phyloP scores from a whole-genome alignment of 2,888 invertebrate species.

The Chymomyza amoena region DNA sequence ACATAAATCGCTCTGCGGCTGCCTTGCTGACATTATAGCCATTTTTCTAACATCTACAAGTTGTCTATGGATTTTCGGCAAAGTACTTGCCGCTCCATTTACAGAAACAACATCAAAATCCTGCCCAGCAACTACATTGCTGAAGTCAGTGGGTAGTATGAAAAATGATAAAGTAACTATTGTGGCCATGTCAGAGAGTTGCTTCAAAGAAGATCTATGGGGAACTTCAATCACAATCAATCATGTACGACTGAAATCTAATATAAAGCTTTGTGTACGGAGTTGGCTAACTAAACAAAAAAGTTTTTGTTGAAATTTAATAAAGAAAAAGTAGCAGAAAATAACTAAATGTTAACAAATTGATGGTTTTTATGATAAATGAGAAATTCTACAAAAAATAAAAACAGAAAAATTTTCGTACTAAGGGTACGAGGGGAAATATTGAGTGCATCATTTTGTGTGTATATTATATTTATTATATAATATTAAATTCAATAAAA shows the following conservation, averaged over 20 bases:
- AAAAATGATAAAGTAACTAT: not conserved
- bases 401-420: too few relatives aligned
- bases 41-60: constrained; percentile 44
- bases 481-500: too few relatives aligned
- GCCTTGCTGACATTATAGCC: constrained; percentile 19
- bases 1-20: constrained; percentile 38
- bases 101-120: constrained; percentile 13
- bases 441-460: too few relatives aligned
- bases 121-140: not conserved
- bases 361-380: too few relatives aligned
- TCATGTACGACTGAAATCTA: not conserved
- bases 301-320: not conserved
- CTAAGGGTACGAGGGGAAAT: too few relatives aligned
- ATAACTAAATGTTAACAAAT: not conserved
- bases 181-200: not conserved
- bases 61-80: constrained; percentile 45
- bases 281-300: not conserved
- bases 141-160: not conserved
- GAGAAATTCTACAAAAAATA: too few relatives aligned
- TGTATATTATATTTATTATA: too few relatives aligned
- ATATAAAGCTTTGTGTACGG: not conserved
- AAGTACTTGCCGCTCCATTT: constrained; percentile 15
- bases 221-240: not conserved
- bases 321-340: not conserved
- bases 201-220: not conserved